Evolutionary conservation across 2,888 invertebrate species (phyloP).

Genomic region (Cartodere bifasciata): DNA sequence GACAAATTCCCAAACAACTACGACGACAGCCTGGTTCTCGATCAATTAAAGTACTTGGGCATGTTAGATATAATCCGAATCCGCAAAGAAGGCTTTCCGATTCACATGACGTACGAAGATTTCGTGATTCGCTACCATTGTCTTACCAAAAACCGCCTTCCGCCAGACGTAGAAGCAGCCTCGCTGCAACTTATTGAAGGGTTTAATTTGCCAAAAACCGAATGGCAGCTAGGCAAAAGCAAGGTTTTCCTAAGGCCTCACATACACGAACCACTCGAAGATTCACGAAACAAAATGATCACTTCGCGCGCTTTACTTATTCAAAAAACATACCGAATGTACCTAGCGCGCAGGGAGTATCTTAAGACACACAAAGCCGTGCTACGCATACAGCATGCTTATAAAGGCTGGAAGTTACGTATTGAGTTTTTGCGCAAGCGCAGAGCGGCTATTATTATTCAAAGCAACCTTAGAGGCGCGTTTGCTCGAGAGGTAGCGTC

Average conservation of each 20-base stretch:
- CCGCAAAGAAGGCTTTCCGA: constrained; percentile 78
- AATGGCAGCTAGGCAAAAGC: constrained; percentile 81
- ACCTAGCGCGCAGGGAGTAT: constrained; percentile 53
- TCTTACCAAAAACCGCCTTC: constrained; percentile 40
- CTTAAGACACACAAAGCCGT: constrained; percentile 51
- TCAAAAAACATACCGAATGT: constrained; percentile 63
- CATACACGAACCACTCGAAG: constrained; percentile 76
- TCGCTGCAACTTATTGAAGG: constrained; percentile 44
- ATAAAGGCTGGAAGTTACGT: constrained; percentile 73
- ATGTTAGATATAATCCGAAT: constrained; percentile 90
- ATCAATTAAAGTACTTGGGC: constrained; percentile 80
- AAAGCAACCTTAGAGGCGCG: constrained; percentile 75
- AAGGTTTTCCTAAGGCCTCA: constrained; percentile 75
- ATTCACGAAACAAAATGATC: constrained; percentile 56
- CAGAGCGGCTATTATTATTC: constrained; percentile 76
- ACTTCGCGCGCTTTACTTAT: constrained; percentile 58
- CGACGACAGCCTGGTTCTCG: constrained; percentile 66
- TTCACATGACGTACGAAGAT: constrained; percentile 66
- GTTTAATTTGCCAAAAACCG: constrained; percentile 54
- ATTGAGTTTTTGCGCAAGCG: constrained; percentile 68
- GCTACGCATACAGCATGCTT: constrained; percentile 68
- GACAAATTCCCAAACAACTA: constrained; percentile 70
- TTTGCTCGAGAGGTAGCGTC: constrained; percentile 83
- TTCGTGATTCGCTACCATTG: constrained; percentile 70
- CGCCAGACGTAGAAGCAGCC: constrained; percentile 35